A percentile compares a stretch with the other conserved stretches of the same genome.
Evolutionary conservation across 1,140 invertebrate species (phyloP).

Genomic region (Dinothrombium tinctorium): DNA sequence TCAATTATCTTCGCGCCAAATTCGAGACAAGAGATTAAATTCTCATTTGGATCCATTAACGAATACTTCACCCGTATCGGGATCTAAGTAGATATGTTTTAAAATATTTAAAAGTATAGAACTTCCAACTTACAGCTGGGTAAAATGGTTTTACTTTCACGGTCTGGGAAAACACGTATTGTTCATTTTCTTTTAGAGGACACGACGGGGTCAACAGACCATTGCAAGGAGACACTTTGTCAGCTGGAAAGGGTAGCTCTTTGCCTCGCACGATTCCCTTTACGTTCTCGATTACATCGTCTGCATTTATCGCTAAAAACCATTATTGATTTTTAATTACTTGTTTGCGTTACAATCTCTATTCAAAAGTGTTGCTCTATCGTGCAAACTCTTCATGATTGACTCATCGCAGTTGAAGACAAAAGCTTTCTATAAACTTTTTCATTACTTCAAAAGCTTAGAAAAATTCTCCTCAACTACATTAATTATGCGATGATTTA

Average conservation of each 20-base stretch:
- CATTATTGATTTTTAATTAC: too few relatives aligned
- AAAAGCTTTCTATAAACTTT: too few relatives aligned
- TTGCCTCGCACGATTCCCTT: conserved; percentile 11
- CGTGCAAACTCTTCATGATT: neutral
- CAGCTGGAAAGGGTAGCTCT: conserved; percentile 12
- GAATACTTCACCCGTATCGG: conserved; percentile 11
- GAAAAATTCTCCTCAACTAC: too few relatives aligned
- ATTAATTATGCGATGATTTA: too few relatives aligned
- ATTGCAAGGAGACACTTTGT: conserved; percentile 9
- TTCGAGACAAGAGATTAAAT: conserved; percentile 9
- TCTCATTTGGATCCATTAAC: conserved; percentile 6
- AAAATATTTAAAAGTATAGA: neutral
- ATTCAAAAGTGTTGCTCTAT: too few relatives aligned
- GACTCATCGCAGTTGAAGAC: too few relatives aligned
- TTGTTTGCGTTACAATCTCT: conserved; percentile 6
- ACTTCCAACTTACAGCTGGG: conserved; percentile 6
- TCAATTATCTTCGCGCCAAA: conserved; percentile 10
- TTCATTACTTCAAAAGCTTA: too few relatives aligned
- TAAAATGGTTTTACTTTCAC: conserved; percentile 13
- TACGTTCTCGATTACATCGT: conserved; percentile 6
- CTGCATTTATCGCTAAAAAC: neutral
- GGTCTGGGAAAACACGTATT: conserved; percentile 8
- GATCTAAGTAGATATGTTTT: conserved; percentile 5
- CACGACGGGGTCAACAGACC: conserved; percentile 8
- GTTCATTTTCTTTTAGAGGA: conserved; percentile 7